Percentiles rank a stretch among this genome's conserved stretches.
These are phyloP conservation scores for Anadara kagoshimensis DNA, from an alignment of 1,140 invertebrate species.

Conservation along the genomic window DNA sequence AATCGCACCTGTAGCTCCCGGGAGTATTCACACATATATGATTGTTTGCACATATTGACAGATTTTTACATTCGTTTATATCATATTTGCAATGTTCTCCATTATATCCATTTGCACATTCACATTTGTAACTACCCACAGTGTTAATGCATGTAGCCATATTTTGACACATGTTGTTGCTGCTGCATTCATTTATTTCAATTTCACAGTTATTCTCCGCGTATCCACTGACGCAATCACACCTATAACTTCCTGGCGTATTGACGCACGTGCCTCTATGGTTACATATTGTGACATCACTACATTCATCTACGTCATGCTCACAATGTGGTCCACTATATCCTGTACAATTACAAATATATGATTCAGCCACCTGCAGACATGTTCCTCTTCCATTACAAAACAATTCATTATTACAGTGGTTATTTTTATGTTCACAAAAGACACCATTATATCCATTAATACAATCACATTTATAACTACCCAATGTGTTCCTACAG, in stretches of 20 bases:
- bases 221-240: too few species aligned
- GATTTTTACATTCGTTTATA: slow-evolving; percentile 23
- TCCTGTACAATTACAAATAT: too few species aligned
- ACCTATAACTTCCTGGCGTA: too few species aligned
- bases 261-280: too few species aligned
- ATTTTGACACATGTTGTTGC: neutral
- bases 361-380: neutral
- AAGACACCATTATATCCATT: too few species aligned
- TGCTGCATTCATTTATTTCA: too few species aligned
- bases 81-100: neutral
- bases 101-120: neutral
- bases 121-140: slow-evolving; percentile 2
- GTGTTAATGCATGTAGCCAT: too few species aligned
- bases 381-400: slow-evolving; percentile 14
- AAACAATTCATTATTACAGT: neutral
- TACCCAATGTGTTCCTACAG: neutral
- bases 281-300: too few species aligned
- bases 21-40: slow-evolving; percentile 17
- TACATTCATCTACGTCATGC: too few species aligned
- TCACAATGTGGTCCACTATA: too few species aligned
- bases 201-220: too few species aligned
- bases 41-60: slow-evolving; percentile 14
- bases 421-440: slow-evolving; percentile 15
- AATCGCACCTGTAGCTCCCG: neutral
- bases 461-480: neutral